Base-by-base conservation (phyloP, 2,113 vertebrate species). In the Trematocara stigmaticum region DNA sequence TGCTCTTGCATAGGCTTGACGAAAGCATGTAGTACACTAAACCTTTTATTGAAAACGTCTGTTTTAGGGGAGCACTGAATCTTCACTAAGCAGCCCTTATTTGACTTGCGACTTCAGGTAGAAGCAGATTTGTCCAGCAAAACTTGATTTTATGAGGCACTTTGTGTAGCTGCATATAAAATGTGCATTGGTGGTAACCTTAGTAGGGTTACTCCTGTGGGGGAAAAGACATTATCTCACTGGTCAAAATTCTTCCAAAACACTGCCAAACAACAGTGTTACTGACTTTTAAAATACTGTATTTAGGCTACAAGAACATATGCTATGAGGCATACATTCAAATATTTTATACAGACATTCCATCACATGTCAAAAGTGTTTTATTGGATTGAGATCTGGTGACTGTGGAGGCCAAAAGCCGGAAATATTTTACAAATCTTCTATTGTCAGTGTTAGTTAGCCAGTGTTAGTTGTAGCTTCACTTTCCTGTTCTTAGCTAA, bases 121-220 rank as follows among this genome's bases (percentile, higher is more conserved):
- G 20, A 83, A 29, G 26, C 59, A 49, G 59, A 84, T 29, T 87
- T 74, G 29, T 84, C 71, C 78, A 84, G 42, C 69, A 81, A 85
- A 69, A 18, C 49, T 84, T 55, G 45, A 87, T 84, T 74, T 93
- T 83, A 87, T 84, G 84, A 93, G 89, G 88, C 80, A 90, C 85
- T 85, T 84, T 15, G 31, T 88, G 71, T 76, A 51, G 45, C 71
- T 76, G 45, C 45, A 34, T 76, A 76, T 76, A 76, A 76, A 76
- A 76, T 51, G 16, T 49, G 71, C 71, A 51, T 51, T 5, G 71
- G 45, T 79, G 84, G 87, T 79, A 91, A 83, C 88, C 55, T 87
- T 78, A 88, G 76, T 42, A 79, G 84, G 66, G 35, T 66, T 81
- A 82, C 82, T n/a, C 42, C 79, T 18, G 64, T 74, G 81, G 57